Conservation (phyloP, 2,797 vertebrate genomes). For the Clarias fuscus region DNA sequence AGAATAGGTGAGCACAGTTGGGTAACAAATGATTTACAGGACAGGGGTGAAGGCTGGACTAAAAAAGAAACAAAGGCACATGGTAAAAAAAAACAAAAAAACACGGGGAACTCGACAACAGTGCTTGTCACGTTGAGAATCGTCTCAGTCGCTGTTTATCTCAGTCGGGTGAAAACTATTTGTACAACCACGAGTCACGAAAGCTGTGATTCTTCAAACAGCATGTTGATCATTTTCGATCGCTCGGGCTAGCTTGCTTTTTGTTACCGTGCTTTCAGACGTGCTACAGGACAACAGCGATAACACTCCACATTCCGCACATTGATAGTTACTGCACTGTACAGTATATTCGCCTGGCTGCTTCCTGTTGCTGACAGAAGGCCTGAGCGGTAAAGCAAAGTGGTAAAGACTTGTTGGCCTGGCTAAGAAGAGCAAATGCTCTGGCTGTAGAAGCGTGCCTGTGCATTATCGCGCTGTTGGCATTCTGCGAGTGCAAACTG, state of each 20-base stretch:
- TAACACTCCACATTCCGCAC: slow-evolving; percentile 11
- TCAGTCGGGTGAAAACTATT: not conserved
- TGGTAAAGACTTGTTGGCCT: not conserved
- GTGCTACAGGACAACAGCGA: not conserved
- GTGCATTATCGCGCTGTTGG: slow-evolving; percentile 47
- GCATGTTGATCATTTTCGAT: not conserved
- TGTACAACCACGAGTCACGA: not conserved
- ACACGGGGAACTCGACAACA: not conserved
- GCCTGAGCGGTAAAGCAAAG: slow-evolving; percentile 3
- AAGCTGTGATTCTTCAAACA: not conserved
- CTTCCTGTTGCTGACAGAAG: slow-evolving; percentile 20
- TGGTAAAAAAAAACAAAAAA: not conserved
- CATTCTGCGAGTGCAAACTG: slow-evolving; percentile 31
- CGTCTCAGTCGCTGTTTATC: not conserved
- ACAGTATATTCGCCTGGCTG: slow-evolving; percentile 3
- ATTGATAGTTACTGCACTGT: too few relatives aligned
- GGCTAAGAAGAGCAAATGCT: slow-evolving; percentile 5
- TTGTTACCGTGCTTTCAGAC: not conserved
- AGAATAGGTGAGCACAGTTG: not conserved
- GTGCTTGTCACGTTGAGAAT: not conserved
- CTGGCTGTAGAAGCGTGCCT: slow-evolving; percentile 1
- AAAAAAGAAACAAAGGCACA: not conserved
- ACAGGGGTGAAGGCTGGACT: not conserved
- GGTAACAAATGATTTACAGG: not conserved
- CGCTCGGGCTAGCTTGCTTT: not conserved